phyloP scores from a whole-genome alignment of 2,888 invertebrate species.

The Ganaspis brasiliensis region DNA sequence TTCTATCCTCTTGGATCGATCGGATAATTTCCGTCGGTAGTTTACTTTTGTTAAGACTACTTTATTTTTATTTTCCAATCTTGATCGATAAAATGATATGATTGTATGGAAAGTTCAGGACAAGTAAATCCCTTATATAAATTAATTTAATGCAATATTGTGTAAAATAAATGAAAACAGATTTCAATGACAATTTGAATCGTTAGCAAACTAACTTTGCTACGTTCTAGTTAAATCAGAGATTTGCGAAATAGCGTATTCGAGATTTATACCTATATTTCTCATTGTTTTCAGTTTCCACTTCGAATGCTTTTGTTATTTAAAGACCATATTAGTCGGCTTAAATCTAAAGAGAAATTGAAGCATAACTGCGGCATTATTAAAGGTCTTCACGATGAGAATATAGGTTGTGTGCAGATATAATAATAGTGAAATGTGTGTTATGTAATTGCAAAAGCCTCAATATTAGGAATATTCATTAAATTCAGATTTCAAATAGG shows the following conservation, averaged over 20 bases:
- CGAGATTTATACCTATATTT: constrained; percentile 11
- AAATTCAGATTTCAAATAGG: too few relatives aligned
- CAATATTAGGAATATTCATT: too few relatives aligned
- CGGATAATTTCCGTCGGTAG: too few relatives aligned
- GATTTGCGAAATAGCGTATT: background rate
- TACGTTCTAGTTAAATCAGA: background rate
- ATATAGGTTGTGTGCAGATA: background rate
- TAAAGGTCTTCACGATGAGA: background rate
- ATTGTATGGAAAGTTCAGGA: too few relatives aligned
- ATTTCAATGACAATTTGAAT: background rate
- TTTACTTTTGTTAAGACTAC: too few relatives aligned
- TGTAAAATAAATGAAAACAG: too few relatives aligned
- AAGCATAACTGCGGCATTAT: background rate
- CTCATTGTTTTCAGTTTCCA: background rate
- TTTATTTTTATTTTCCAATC: too few relatives aligned
- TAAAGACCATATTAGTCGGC: constrained; percentile 18
- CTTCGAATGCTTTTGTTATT: background rate
- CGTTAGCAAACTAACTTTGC: background rate
- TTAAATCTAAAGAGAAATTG: constrained; percentile 1
- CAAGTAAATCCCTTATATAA: too few relatives aligned
- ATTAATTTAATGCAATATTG: too few relatives aligned
- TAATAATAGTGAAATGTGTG: too few relatives aligned
- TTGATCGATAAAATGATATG: too few relatives aligned
- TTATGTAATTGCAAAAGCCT: constrained; percentile 6
- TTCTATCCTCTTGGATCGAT: too few relatives aligned